A percentile compares a stretch with the other conserved stretches of the same genome.
Conservation (phyloP, 2,797 vertebrate genomes). For the Myotis pilosus region DNA sequence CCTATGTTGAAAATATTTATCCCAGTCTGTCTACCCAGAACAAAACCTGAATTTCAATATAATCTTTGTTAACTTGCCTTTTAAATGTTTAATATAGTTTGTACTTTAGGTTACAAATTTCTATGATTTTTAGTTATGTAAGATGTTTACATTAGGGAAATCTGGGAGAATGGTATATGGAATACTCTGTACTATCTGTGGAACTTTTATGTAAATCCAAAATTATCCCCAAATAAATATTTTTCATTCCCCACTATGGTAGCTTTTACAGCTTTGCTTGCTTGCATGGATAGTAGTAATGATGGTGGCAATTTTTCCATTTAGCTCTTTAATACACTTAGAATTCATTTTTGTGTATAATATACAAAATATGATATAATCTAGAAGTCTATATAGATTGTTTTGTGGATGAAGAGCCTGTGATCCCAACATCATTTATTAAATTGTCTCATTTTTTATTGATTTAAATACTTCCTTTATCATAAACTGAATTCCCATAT, state of each 20-base stretch:
- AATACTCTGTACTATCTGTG: background rate
- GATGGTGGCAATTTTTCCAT: background rate
- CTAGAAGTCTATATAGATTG: background rate
- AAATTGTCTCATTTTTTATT: background rate
- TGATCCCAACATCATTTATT: background rate
- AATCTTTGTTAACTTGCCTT: conserved; percentile 34
- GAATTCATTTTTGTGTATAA: no score
- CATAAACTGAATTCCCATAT: background rate
- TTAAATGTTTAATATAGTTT: background rate
- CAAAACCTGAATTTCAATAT: background rate
- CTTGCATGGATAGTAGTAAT: background rate
- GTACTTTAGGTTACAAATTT: background rate
- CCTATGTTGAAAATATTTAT: background rate
- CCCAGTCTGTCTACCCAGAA: background rate
- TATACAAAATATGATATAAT: background rate
- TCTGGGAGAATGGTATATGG: background rate
- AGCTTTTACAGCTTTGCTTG: background rate
- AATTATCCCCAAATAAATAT: no score
- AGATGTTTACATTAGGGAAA: background rate
- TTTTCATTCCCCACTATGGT: background rate
- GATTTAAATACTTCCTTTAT: background rate
- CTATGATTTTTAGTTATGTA: background rate
- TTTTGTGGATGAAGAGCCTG: background rate
- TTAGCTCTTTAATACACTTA: background rate
- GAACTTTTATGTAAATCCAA: background rate